Evolutionary conservation across 2,113 vertebrate genomes (phyloP).

Genomic region (Ailuropoda melanoleuca): DNA sequence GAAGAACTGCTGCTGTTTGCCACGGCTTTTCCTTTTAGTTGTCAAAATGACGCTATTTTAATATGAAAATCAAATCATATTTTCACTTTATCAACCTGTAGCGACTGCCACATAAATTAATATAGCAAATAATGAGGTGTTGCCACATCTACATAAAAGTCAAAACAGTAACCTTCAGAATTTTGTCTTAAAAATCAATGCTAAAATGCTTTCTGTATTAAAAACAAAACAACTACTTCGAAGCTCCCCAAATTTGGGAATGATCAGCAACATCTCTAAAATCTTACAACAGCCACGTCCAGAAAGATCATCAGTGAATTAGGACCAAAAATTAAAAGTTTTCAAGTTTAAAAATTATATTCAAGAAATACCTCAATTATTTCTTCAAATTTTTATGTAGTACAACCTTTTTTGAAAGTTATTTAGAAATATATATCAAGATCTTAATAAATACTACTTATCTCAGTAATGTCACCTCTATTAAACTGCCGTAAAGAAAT

Average conservation of each 20-base stretch:
- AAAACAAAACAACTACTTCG: not conserved
- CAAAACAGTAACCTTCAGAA: not conserved
- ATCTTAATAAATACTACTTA: not conserved
- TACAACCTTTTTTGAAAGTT: not conserved
- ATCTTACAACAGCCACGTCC: not conserved
- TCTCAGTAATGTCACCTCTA: not conserved
- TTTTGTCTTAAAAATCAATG: conserved; percentile 29
- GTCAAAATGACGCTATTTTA: not conserved
- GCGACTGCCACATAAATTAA: not conserved
- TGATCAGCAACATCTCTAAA: not conserved
- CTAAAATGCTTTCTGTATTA: not conserved
- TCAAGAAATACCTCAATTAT: not conserved
- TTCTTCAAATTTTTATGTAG: conserved; percentile 10
- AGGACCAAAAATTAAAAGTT: not conserved
- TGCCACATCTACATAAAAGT: not conserved
- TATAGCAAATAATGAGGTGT: not conserved
- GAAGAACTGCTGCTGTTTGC: not conserved
- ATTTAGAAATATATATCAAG: not conserved
- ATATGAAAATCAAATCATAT: not conserved
- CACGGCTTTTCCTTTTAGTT: not conserved
- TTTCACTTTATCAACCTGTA: not conserved
- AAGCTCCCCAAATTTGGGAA: not conserved
- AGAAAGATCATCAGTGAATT: not conserved
- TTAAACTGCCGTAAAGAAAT: not conserved
- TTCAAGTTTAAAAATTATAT: conserved; percentile 21